phyloP scores from a whole-genome alignment of 2,888 invertebrate genomes.

The Aporophyla nigra region DNA sequence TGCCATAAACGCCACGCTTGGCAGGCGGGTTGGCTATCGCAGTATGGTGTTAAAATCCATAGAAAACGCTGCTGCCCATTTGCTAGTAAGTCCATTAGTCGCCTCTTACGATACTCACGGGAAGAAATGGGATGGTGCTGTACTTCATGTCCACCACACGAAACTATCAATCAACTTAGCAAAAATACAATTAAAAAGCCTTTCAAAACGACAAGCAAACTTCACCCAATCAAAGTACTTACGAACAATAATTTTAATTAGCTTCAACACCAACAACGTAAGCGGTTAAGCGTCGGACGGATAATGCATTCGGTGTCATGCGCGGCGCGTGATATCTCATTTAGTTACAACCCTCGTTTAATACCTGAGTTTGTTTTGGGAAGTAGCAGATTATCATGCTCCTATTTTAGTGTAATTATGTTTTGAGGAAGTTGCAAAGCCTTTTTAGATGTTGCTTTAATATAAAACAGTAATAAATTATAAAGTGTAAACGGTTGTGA shows the following conservation, averaged over 20 bases:
- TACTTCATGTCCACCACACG: no score
- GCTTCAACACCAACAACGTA: slow-evolving; percentile 31
- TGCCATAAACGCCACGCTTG: no score
- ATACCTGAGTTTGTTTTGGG: slow-evolving; percentile 23
- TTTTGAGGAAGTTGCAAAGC: background rate
- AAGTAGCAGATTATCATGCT: background rate
- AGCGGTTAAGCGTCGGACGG: slow-evolving; percentile 12
- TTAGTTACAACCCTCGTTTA: slow-evolving; percentile 35
- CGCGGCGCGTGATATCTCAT: slow-evolving; percentile 53
- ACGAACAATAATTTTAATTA: slow-evolving; percentile 54
- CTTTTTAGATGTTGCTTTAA: no score
- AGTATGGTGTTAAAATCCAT: no score
- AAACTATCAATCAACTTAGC: background rate
- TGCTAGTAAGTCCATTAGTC: no score
- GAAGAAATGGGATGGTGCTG: no score
- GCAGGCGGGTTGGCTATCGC: no score
- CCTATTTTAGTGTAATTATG: background rate
- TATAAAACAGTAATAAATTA: no score
- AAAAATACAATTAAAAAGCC: background rate
- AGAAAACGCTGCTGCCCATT: no score
- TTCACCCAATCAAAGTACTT: slow-evolving; percentile 24
- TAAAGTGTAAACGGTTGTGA: no score
- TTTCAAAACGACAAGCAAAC: background rate
- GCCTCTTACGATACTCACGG: no score
- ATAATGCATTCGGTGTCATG: slow-evolving; percentile 60